Percentiles rank a stretch among this genome's conserved stretches.
phyloP scores from a whole-genome alignment of 2,797 vertebrate genomes.

The Echeneis naucrates region DNA sequence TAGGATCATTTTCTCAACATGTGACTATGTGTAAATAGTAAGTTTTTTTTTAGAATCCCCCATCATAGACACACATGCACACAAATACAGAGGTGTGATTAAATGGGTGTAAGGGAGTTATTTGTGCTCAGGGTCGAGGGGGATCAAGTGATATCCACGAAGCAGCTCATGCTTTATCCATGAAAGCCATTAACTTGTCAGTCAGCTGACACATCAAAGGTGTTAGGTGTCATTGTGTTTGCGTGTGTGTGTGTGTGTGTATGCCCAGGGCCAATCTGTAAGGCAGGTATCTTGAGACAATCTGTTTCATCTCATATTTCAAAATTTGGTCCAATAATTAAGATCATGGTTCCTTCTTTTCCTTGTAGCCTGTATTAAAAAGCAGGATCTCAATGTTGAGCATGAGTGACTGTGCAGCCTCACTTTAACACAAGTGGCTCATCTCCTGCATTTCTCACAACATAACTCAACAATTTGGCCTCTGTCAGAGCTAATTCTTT shows the following conservation, averaged over 20 bases:
- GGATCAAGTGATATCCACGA: slow-evolving; percentile 74
- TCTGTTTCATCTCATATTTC: not conserved
- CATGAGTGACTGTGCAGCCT: not conserved
- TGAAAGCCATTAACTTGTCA: slow-evolving; percentile 74
- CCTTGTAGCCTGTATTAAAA: not conserved
- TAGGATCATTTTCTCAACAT: too few relatives aligned
- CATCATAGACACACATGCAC: not conserved
- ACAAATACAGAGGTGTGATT: slow-evolving; percentile 65
- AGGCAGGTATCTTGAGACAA: slow-evolving; percentile 38
- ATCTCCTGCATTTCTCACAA: slow-evolving; percentile 19
- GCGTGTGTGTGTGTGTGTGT: not conserved
- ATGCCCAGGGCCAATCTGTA: slow-evolving; percentile 33
- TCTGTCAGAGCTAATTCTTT: slow-evolving; percentile 61
- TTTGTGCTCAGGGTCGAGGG: slow-evolving; percentile 56
- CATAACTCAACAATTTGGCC: slow-evolving; percentile 58
- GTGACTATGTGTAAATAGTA: too few relatives aligned
- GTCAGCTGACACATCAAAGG: slow-evolving; percentile 51
- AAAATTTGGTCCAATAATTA: not conserved
- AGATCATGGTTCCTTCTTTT: not conserved
- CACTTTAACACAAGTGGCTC: slow-evolving; percentile 11
- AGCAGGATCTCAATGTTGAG: not conserved
- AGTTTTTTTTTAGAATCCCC: too few relatives aligned
- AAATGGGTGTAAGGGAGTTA: slow-evolving; percentile 70
- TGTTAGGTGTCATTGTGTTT: slow-evolving; percentile 55
- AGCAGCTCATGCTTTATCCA: slow-evolving; percentile 78